phyloP scores from a whole-genome alignment of 2,113 vertebrate species.

The Ceratotherium simum region DNA sequence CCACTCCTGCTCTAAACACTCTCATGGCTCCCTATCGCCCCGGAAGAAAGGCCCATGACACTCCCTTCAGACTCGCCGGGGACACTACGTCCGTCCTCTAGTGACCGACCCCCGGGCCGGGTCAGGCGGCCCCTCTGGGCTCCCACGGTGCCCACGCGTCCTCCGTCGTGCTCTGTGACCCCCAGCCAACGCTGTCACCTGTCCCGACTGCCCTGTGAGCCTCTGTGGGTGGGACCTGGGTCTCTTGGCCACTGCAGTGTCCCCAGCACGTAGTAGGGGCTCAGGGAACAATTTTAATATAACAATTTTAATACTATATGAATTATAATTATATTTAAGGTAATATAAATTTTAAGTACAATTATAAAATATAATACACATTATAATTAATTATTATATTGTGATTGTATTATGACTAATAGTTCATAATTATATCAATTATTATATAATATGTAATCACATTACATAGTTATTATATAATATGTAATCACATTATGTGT shows the following conservation, averaged over 20 bases:
- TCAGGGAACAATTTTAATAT: neutral
- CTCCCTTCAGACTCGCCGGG: neutral
- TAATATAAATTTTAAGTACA: neutral
- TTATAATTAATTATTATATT: neutral
- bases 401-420: neutral
- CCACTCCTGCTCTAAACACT: neutral
- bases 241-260: fast-evolving
- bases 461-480: neutral
- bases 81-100: neutral
- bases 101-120: neutral
- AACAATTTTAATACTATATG: neutral
- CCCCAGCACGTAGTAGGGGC: neutral
- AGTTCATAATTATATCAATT: neutral
- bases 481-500: neutral
- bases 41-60: neutral
- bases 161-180: neutral
- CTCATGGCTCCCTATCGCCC: neutral
- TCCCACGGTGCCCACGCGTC: too few species aligned
- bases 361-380: neutral
- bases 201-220: neutral
- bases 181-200: neutral
- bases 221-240: too few species aligned
- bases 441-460: neutral
- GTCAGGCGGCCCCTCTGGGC: neutral
- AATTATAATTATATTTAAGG: neutral